These are phyloP conservation scores for Parochlus steinenii DNA, from an alignment of 2,888 invertebrate genomes.

Conservation along the genomic window DNA sequence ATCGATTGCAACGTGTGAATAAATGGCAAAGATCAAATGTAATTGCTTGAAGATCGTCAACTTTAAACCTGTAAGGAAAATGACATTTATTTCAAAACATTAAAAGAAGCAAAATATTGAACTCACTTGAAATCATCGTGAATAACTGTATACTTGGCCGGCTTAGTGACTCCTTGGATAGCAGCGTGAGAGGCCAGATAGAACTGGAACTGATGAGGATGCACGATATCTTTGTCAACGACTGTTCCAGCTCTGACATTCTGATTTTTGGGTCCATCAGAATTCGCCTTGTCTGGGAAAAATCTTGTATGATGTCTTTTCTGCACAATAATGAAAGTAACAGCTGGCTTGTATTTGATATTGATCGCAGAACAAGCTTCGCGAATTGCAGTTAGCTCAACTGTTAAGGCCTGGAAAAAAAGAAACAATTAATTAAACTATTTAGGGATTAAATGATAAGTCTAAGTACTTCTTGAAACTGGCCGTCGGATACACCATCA, in stretches of 20 bases:
- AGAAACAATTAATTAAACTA: not conserved
- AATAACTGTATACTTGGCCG: conserved; percentile 71
- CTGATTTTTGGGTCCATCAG: conserved; percentile 36
- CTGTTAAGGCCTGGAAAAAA: conserved; percentile 37
- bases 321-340: conserved; percentile 88
- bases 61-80: too few species aligned
- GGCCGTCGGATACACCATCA: conserved; percentile 79
- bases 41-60: conserved; percentile 60
- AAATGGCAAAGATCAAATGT: conserved; percentile 64
- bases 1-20: conserved; percentile 66
- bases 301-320: conserved; percentile 88
- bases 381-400: conserved; percentile 51
- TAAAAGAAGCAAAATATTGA: conserved; percentile 2
- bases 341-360: conserved; percentile 44
- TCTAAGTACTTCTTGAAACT: conserved; percentile 38
- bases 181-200: conserved; percentile 43
- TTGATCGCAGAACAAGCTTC: conserved; percentile 39
- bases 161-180: conserved; percentile 53
- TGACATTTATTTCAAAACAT: too few species aligned
- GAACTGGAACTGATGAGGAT: conserved; percentile 76
- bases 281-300: conserved; percentile 20
- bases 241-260: conserved; percentile 79
- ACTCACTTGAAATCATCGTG: conserved; percentile 52
- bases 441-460: not conserved
- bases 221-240: conserved; percentile 71